phyloP scores from a whole-genome alignment of 2,888 invertebrate genomes.

The Cryptocephalus moraei region DNA sequence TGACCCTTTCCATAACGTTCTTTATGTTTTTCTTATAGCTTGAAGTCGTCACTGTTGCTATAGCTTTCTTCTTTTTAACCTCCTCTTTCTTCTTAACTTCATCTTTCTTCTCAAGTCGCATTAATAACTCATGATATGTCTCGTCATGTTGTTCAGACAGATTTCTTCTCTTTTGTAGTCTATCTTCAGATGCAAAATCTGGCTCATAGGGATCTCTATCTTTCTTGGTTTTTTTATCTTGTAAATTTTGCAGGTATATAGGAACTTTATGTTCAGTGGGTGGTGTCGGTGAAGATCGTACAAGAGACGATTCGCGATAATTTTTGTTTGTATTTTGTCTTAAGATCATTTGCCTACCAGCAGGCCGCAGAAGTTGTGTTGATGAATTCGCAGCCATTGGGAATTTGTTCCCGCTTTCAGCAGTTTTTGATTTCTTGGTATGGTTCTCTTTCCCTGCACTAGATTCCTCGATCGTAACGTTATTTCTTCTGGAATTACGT shows the following conservation, averaged over 20 bases:
- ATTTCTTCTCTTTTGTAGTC: not conserved
- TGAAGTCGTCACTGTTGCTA: not conserved
- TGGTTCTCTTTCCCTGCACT: no score
- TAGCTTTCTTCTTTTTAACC: not conserved
- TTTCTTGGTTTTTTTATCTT: not conserved
- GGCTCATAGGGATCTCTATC: not conserved
- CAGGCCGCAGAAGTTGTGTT: no score
- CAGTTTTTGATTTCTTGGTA: no score
- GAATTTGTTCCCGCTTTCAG: no score
- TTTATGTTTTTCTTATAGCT: not conserved
- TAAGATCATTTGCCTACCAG: no score
- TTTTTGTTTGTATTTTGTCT: no score
- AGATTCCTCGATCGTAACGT: no score
- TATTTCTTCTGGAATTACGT: no score
- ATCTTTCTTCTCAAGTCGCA: not conserved
- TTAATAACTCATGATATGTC: not conserved
- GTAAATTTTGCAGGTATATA: not conserved
- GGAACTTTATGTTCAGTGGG: not conserved
- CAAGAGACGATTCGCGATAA: no score
- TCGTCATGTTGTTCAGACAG: not conserved
- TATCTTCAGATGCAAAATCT: not conserved
- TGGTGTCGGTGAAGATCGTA: no score
- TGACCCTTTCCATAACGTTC: not conserved
- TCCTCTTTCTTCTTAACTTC: not conserved
- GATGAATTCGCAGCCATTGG: no score